Base-by-base conservation (phyloP, 2,888 invertebrate genomes). In the Epinotia brunnichana region DNA sequence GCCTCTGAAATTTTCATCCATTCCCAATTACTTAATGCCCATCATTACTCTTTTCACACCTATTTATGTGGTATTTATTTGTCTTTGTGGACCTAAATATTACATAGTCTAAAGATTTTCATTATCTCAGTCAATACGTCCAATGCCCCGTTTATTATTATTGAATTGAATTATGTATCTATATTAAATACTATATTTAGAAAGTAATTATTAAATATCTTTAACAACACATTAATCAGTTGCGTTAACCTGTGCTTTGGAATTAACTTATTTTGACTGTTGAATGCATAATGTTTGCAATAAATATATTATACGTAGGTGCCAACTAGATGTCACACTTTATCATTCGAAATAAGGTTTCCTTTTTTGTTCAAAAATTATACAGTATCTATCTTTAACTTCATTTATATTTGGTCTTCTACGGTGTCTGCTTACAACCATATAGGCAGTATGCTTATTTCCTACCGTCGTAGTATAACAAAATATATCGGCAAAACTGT, bases 201-300 rank as follows among this genome's bases (percentile, higher is more conserved):
- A 35, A 35, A 35, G 35, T 35, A 35, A 2, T 35, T 9, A 9
- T 35, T 7, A 29, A 17, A 13, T 35, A 10, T 11, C 17, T 51
- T 29, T 53, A 39, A 64, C 15, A 24, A 29, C 53, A 51, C 59
- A 44, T 63, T 56, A 68, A 60, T 44, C 17, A 19, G 15, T 21
- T 66, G 48, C 35, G n/a, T 53, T 69, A 53, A 61, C 35, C 9
- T 61, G 7, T 39, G 51, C 60, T n/a, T 68, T 53, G 69, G 53
- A 69, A 51, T 41, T 39, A 39, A 39, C 3, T 21, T 9, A 35
- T 35, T n/a, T 54, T n/a, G 3, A 19, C 35, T n/a, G 35, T 29
- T 59, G 13, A 60, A 41, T 19, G 13, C 60, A 60, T 35, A 29
- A n/a, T 5, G 1, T 41, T 39, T 39, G 41, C 41, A 41, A 41